These are phyloP conservation scores for Stylophora pistillata DNA, from an alignment of 64 coral and sea anemone species.

Conservation along the genomic window DNA sequence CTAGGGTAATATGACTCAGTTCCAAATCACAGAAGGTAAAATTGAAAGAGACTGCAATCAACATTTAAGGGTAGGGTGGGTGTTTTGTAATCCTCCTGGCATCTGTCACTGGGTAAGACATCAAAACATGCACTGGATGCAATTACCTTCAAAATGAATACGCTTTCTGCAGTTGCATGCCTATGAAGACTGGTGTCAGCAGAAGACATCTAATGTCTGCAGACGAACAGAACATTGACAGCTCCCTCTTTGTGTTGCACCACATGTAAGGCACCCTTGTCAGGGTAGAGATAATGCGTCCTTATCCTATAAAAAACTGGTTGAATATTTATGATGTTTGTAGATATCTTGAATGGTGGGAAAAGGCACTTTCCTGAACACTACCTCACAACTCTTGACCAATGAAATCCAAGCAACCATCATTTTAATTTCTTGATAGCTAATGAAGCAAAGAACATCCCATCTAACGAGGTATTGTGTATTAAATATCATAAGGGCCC, in stretches of 20 bases:
- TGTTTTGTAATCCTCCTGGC: conserved; percentile 32
- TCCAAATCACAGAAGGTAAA: too few species aligned
- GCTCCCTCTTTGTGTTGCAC: neutral
- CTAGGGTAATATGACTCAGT: too few species aligned
- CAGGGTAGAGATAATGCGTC: conserved; percentile 21
- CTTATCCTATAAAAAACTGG: conserved; percentile 21
- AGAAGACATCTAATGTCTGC: conserved; percentile 41
- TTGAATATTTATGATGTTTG: neutral
- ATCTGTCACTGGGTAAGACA: conserved; percentile 54
- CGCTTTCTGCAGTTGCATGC: conserved; percentile 28
- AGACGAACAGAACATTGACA: conserved; percentile 19
- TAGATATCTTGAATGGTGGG: conserved; percentile 38
- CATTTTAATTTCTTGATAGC: neutral
- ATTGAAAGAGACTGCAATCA: too few species aligned
- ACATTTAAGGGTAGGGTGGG: conserved; percentile 29
- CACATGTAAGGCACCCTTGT: conserved; percentile 47
- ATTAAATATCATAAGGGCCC: conserved; percentile 19
- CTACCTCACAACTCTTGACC: neutral
- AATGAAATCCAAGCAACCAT: neutral
- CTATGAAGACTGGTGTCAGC: neutral
- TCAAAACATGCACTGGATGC: conserved; percentile 40
- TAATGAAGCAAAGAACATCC: neutral
- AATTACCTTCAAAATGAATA: neutral
- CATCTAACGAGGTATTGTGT: neutral
- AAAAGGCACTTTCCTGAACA: neutral